Evolutionary conservation across 1,140 invertebrate species (phyloP).

Genomic region (Macrotrachela quadricornifera): DNA sequence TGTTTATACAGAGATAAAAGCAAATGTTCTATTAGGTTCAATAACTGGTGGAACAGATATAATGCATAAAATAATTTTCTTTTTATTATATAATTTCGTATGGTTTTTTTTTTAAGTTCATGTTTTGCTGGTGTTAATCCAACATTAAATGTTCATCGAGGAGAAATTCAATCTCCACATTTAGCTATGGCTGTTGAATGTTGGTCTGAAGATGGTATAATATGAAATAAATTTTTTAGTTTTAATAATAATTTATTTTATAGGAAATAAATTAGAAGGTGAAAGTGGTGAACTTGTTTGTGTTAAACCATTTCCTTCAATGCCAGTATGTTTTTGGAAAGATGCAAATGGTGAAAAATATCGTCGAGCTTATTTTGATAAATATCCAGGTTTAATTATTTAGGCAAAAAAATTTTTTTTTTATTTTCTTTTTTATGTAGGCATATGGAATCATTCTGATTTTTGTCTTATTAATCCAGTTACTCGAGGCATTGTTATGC

Average conservation of each 20-base stretch:
- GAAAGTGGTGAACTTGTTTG: constrained; percentile 39
- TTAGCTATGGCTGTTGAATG: constrained; percentile 36
- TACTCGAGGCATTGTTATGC: constrained; percentile 38
- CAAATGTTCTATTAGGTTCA: constrained; percentile 36
- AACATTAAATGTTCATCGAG: constrained; percentile 34
- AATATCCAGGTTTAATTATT: constrained; percentile 21
- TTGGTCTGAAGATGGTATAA: constrained; percentile 30
- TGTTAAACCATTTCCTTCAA: constrained; percentile 38
- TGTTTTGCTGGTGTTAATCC: constrained; percentile 39
- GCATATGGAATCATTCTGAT: constrained; percentile 40
- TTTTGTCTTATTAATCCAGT: constrained; percentile 34
- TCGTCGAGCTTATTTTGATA: constrained; percentile 38
- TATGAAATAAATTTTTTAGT: too few species aligned
- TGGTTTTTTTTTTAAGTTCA: too few species aligned
- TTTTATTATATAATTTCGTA: constrained; percentile 31
- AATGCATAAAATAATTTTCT: not conserved
- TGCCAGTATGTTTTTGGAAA: constrained; percentile 40
- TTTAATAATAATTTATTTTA: not conserved
- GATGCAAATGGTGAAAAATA: constrained; percentile 35
- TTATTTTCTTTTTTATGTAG: constrained; percentile 12
- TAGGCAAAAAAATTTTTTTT: not conserved
- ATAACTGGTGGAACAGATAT: constrained; percentile 29
- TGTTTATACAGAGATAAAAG: constrained; percentile 37
- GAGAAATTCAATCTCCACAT: constrained; percentile 36
- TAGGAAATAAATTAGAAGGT: constrained; percentile 31